phyloP scores from a whole-genome alignment of 2,888 invertebrate genomes.

The Philonicus albiceps region DNA sequence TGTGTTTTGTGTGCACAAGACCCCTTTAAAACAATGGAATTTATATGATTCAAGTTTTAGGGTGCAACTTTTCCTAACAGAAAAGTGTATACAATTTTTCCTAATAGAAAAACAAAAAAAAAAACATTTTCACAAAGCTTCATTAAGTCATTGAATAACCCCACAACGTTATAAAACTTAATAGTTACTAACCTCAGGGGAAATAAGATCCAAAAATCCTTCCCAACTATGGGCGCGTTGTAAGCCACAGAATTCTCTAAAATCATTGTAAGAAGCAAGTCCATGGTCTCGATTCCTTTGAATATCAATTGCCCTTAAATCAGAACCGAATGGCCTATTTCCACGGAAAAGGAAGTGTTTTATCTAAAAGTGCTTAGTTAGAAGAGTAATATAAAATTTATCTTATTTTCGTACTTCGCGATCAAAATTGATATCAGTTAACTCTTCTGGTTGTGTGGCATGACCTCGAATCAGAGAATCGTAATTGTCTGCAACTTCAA shows the following conservation, averaged over 20 bases:
- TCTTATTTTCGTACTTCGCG: slow-evolving; percentile 54
- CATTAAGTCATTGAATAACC: too few species aligned
- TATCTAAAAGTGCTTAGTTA: slow-evolving; percentile 65
- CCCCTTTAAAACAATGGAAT: too few species aligned
- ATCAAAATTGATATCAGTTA: slow-evolving; percentile 80
- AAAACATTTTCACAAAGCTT: not conserved
- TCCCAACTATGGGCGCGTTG: slow-evolving; percentile 73
- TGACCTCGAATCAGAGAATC: slow-evolving; percentile 80
- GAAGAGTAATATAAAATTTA: not conserved
- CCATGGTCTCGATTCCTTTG: slow-evolving; percentile 90
- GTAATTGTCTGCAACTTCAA: slow-evolving; percentile 68
- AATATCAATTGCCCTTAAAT: slow-evolving; percentile 82
- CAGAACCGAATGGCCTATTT: slow-evolving; percentile 77
- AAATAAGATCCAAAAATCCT: slow-evolving; percentile 75
- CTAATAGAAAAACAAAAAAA: not conserved
- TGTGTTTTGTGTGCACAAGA: too few species aligned
- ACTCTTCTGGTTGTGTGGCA: slow-evolving; percentile 77
- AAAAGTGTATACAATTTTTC: too few species aligned
- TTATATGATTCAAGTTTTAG: too few species aligned
- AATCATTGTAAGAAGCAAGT: slow-evolving; percentile 79
- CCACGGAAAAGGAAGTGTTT: slow-evolving; percentile 74
- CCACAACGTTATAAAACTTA: not conserved
- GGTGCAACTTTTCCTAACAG: too few species aligned
- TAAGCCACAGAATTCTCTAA: slow-evolving; percentile 79
- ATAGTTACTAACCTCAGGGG: slow-evolving; percentile 65